These are phyloP conservation scores for Artibeus lituratus DNA, from an alignment of 2,797 vertebrate species.

Conservation along the genomic window DNA sequence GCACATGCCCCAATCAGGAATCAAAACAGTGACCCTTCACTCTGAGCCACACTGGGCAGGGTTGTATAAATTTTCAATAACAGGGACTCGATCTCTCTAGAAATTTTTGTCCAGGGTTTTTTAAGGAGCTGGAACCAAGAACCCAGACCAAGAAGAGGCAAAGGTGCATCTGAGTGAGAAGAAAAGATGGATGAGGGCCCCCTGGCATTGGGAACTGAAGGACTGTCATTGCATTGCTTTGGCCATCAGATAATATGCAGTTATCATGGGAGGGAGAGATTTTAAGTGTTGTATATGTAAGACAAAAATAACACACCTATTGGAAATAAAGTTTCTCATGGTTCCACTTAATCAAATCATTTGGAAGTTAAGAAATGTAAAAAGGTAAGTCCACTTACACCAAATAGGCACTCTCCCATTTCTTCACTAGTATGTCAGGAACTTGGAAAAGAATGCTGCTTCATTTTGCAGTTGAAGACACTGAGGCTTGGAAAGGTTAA, in stretches of 20 bases:
- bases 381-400: neutral
- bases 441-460: neutral
- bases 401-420: neutral
- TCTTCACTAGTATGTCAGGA: neutral
- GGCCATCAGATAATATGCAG: neutral
- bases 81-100: neutral
- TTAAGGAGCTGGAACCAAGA: neutral
- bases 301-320: neutral
- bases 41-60: neutral
- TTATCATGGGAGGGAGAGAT: neutral
- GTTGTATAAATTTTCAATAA: neutral
- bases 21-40: neutral
- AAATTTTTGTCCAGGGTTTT: neutral
- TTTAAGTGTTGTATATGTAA: neutral
- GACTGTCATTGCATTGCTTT: neutral
- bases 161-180: neutral
- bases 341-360: neutral
- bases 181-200: neutral
- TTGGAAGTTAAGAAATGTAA: neutral
- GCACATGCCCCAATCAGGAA: neutral
- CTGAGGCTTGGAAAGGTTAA: neutral
- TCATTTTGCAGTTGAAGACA: neutral
- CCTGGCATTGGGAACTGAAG: neutral
- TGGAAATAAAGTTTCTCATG: neutral
- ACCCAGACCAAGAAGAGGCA: neutral